These are phyloP conservation scores for Octonoba sinensis DNA, from an alignment of 2,888 invertebrate species.

Conservation along the genomic window DNA sequence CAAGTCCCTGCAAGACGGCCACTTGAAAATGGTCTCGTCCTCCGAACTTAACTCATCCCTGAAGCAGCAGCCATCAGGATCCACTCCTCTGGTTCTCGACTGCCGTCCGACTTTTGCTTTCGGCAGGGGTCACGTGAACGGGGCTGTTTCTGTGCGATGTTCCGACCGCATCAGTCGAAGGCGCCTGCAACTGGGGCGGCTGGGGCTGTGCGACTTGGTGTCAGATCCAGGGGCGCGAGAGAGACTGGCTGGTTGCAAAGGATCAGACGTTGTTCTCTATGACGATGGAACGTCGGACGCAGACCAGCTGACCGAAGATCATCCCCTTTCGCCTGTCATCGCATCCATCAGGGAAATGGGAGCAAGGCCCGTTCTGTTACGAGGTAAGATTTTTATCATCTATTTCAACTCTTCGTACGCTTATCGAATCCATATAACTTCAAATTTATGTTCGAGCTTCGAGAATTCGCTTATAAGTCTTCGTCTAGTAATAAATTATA, in stretches of 20 bases:
- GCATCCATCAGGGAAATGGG: constrained; percentile 79
- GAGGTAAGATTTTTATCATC: constrained; percentile 75
- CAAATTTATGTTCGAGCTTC: too few species aligned
- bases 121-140: constrained; percentile 79
- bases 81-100: constrained; percentile 74
- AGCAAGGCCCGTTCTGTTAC: constrained; percentile 77
- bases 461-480: too few species aligned
- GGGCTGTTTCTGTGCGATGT: constrained; percentile 80
- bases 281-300: constrained; percentile 79
- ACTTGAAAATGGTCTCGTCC: constrained; percentile 33
- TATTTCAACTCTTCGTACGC: constrained; percentile 64
- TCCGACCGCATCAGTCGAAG: constrained; percentile 79
- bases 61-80: background rate
- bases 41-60: constrained; percentile 50
- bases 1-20: background rate
- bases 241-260: constrained; percentile 74
- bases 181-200: constrained; percentile 78
- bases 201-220: constrained; percentile 78
- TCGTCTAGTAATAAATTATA: too few species aligned
- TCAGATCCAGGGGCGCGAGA: constrained; percentile 78
- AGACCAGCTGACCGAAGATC: constrained; percentile 74
- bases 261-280: constrained; percentile 79
- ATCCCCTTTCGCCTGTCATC: constrained; percentile 78
- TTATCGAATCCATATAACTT: background rate
- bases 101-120: constrained; percentile 80